Evolutionary conservation across 2,888 invertebrate species (phyloP), one percentile per base, ranked within the genome.

Genomic region (Hypercompe scribonia): DNA sequence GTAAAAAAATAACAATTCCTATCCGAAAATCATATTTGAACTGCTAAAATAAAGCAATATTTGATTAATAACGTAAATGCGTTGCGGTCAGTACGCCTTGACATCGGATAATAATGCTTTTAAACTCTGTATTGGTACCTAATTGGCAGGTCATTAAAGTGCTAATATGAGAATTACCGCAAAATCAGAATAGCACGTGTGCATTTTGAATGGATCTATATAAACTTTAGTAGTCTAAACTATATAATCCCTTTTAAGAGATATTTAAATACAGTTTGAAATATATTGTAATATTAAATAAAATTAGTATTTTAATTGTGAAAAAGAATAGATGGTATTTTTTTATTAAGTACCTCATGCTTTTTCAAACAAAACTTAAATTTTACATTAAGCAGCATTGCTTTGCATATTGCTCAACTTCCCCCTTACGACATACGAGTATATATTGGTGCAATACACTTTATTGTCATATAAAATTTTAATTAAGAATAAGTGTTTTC

Each of bases 61-160:
- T 80, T 81, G 84, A 86, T 88, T 89, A 89, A 91, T 90, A 88
- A 88, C 84, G 81, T 81, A 87, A 90, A 88, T 89, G 87, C 83
- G 86, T 73, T 87, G 90, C 83, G 88, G 88, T 88, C 78, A 81
- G 80, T 83, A 78, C 76, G 74, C 85, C 78, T 86, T 88, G 85
- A 87, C 85, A 81, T 80, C 84, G 80, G 88, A 84, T 91, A 90
- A 90, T 90, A 90, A 89, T 82, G 90, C 91, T 90, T 91, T 92
- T 90, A 90, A 91, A 88, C 80, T 87, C 88, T 69, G 84, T 81
- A 87, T 89, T 86, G 85, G 84, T 85, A 83, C 67, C 58, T 77
- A 90, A 90, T 91, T 90, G 87, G 87, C 85, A 84, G 84, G 79
- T 88, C 84, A 88, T 90, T 90, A 88, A 89, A 89, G 88, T 80